Conservation (phyloP, 2,113 vertebrate species). For the Lutjanus erythropterus region DNA sequence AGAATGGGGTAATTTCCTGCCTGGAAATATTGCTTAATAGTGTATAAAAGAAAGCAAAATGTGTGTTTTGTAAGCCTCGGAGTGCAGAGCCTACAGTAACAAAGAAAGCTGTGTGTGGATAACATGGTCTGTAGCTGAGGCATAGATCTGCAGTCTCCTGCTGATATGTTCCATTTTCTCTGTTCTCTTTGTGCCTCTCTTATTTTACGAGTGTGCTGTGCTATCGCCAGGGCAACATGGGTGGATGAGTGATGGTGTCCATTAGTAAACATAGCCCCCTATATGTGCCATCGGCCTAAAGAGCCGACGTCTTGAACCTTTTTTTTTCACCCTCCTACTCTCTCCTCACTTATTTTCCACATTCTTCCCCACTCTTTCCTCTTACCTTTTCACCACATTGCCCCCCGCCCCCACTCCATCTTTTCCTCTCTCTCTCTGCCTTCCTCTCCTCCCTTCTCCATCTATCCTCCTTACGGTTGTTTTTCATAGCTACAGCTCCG, state of each 20-base stretch:
- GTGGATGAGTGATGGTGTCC: slow-evolving; percentile 82
- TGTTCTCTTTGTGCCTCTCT: slow-evolving; percentile 70
- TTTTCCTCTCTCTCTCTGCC: slow-evolving; percentile 37
- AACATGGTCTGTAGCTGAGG: slow-evolving; percentile 60
- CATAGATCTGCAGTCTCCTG: slow-evolving; percentile 72
- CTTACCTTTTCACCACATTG: slow-evolving; percentile 49
- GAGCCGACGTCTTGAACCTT: slow-evolving; percentile 69
- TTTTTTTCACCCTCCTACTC: slow-evolving; percentile 22
- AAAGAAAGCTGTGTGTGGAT: slow-evolving; percentile 62
- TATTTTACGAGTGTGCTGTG: slow-evolving; percentile 72
- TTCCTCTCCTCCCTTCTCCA: slow-evolving; percentile 42
- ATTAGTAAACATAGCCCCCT: slow-evolving; percentile 82
- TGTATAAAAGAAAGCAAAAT: slow-evolving; percentile 47
- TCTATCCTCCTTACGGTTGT: slow-evolving; percentile 72
- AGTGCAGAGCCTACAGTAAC: slow-evolving; percentile 52
- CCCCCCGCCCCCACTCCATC: slow-evolving; percentile 25
- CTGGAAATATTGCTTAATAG: slow-evolving; percentile 47
- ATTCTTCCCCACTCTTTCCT: slow-evolving; percentile 54
- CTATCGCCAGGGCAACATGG: slow-evolving; percentile 76
- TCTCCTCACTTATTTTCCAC: slow-evolving; percentile 53
- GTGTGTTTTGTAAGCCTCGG: slow-evolving; percentile 58
- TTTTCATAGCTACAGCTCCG: slow-evolving; percentile 70
- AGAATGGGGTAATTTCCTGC: slow-evolving; percentile 53
- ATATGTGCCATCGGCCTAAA: slow-evolving; percentile 78
- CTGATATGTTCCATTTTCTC: slow-evolving; percentile 77